These are phyloP conservation scores for Cettia cetti DNA, from an alignment of 2,113 vertebrate genomes.

Conservation along the genomic window DNA sequence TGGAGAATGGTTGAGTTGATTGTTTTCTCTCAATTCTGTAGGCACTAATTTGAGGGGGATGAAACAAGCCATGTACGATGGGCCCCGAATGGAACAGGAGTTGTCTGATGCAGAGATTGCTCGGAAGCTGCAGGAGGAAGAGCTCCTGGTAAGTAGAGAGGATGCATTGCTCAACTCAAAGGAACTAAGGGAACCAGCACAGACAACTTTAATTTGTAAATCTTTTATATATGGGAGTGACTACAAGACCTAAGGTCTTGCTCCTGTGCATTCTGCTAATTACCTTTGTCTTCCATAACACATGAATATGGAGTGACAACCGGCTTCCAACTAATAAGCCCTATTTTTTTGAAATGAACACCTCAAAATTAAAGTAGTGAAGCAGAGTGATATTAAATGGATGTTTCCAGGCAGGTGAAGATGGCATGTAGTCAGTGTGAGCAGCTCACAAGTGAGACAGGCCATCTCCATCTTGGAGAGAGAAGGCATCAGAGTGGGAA, in stretches of 20 bases:
- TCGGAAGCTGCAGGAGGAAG: constrained; percentile 89
- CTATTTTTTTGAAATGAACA: background rate
- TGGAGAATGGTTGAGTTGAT: background rate
- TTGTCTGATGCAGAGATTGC: constrained; percentile 90
- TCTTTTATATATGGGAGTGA: background rate
- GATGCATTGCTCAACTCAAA: background rate
- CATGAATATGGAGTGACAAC: background rate
- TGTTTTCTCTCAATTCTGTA: constrained; percentile 10
- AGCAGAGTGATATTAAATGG: background rate
- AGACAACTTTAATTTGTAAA: background rate
- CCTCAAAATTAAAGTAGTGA: background rate
- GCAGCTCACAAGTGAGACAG: background rate
- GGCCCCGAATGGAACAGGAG: constrained; percentile 78
- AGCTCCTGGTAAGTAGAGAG: constrained; percentile 80
- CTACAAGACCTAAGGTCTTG: background rate
- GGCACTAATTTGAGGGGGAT: constrained; percentile 49
- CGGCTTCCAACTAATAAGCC: background rate
- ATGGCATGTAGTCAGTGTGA: background rate
- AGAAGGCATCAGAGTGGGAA: background rate
- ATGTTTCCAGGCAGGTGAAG: background rate
- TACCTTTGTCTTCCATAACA: background rate
- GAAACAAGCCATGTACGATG: constrained; percentile 71
- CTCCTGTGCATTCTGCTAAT: background rate
- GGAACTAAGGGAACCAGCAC: background rate
- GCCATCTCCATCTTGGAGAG: background rate